phyloP scores from a whole-genome alignment of 2,888 invertebrate species.

The Drosophila neotestacea region DNA sequence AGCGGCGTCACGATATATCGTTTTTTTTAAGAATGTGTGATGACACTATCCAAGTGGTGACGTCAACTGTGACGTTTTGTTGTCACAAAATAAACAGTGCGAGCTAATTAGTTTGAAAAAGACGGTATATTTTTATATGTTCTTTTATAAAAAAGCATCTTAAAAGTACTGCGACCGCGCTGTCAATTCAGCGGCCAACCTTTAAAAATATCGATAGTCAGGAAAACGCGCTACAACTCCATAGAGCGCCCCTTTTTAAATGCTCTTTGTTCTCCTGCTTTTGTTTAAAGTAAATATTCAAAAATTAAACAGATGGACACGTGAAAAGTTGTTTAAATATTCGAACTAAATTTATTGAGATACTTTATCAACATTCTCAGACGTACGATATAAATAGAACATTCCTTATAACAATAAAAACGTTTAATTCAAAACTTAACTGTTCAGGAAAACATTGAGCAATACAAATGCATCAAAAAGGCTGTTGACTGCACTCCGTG shows the following conservation, averaged over 20 bases:
- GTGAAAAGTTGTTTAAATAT: constrained; percentile 9
- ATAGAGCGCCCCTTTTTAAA: not conserved
- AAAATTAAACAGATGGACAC: constrained; percentile 5
- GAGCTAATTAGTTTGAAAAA: too few relatives aligned
- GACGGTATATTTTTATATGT: too few relatives aligned
- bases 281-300: not conserved
- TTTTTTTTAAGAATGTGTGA: too few relatives aligned
- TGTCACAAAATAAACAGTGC: too few relatives aligned
- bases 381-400: not conserved
- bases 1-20: too few relatives aligned
- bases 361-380: too few relatives aligned
- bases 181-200: too few relatives aligned
- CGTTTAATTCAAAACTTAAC: not conserved
- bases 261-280: not conserved
- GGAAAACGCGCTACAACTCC: not conserved
- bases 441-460: not conserved
- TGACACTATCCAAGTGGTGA: too few relatives aligned
- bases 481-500: not conserved
- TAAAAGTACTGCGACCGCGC: too few relatives aligned
- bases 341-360: not conserved
- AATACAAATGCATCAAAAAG: constrained; percentile 6
- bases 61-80: too few relatives aligned
- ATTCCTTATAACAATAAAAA: not conserved
- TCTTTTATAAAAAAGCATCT: too few relatives aligned
- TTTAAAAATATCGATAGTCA: not conserved